Conservation (phyloP, 2,888 invertebrate genomes). For the Sphaerophoria taeniata region DNA sequence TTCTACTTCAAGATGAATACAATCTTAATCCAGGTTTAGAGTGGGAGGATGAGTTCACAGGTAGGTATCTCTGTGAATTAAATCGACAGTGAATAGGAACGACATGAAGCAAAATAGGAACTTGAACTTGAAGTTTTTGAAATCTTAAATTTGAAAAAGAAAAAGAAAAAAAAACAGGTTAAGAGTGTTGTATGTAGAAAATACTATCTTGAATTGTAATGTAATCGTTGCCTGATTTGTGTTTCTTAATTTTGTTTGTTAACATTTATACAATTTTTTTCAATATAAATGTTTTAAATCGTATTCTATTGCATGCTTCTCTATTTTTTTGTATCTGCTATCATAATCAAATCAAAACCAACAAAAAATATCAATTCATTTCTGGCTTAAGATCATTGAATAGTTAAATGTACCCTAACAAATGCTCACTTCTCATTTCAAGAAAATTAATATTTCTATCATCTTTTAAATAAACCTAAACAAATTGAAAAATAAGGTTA, state of each 20-base stretch:
- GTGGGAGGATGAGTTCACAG: slow-evolving; percentile 99
- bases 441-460: no score
- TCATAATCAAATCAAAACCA: slow-evolving; percentile 52
- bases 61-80: slow-evolving; percentile 88
- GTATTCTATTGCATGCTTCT: slow-evolving; percentile 68
- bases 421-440: slow-evolving; percentile 50
- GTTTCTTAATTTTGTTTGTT: slow-evolving; percentile 34
- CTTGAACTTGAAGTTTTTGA: slow-evolving; percentile 78
- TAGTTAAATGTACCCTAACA: slow-evolving; percentile 45
- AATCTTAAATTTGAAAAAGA: slow-evolving; percentile 1
- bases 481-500: slow-evolving; percentile 14
- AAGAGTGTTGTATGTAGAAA: slow-evolving; percentile 54
- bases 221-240: slow-evolving; percentile 68
- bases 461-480: no score
- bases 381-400: slow-evolving; percentile 55
- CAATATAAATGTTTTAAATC: slow-evolving; percentile 30
- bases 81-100: slow-evolving; percentile 79
- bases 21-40: slow-evolving; percentile 99
- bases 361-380: slow-evolving; percentile 44
- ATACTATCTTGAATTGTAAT: slow-evolving; percentile 47
- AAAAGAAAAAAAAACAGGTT: slow-evolving; percentile 7
- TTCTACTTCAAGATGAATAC: slow-evolving; percentile 96
- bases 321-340: slow-evolving; percentile 59
- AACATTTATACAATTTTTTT: slow-evolving; percentile 31
- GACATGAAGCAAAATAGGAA: slow-evolving; percentile 83